A percentile compares a stretch with the other conserved stretches of the same genome.
Evolutionary conservation across 2,797 vertebrate genomes (phyloP).

Genomic region (Danionella dracula): DNA sequence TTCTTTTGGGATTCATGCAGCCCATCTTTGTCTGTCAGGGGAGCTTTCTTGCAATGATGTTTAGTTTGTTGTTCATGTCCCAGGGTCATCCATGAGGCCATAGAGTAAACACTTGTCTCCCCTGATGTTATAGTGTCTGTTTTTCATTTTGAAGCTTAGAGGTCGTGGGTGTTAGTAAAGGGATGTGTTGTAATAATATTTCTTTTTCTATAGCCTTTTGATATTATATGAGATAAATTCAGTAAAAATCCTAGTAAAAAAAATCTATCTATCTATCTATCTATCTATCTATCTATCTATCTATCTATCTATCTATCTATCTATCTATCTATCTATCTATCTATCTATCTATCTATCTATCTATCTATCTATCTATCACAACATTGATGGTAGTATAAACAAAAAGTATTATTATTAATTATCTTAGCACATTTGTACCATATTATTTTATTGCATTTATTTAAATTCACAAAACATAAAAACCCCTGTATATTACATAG

Average conservation of each 20-base stretch:
- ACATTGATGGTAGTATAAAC: no score
- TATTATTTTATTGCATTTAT: no score
- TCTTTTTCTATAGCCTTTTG: not conserved
- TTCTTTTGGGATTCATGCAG: not conserved
- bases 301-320: no score
- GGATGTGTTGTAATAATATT: not conserved
- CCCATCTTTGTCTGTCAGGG: not conserved
- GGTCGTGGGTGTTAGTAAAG: not conserved
- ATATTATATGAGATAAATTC: not conserved
- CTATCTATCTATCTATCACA: no score
- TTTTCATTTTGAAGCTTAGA: conserved; percentile 2
- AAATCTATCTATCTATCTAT: not conserved
- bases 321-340: no score
- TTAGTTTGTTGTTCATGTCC: not conserved
- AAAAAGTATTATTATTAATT: no score
- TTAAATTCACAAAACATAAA: no score
- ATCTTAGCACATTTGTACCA: no score
- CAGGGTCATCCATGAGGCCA: not conserved
- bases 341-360: no score
- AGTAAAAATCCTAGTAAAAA: no score
- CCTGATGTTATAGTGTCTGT: not conserved
- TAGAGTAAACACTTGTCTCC: not conserved
- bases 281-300: no score
- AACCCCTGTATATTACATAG: no score
- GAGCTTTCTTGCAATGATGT: not conserved